Evolutionary conservation across 2,797 vertebrate genomes (phyloP).

Genomic region (Oreonectes daqikongensis): DNA sequence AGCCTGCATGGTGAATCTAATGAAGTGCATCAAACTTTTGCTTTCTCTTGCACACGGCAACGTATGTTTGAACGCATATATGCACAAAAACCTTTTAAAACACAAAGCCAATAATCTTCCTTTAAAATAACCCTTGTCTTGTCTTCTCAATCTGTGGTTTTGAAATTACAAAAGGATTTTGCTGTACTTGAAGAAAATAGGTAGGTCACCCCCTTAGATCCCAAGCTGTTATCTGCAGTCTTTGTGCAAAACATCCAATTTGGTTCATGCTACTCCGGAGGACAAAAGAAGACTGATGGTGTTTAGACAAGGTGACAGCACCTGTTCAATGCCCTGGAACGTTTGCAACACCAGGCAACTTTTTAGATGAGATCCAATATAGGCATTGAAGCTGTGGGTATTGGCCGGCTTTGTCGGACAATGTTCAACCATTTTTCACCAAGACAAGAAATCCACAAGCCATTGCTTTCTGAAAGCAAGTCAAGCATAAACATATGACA

Average conservation of each 20-base stretch:
- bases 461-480: slow-evolving; percentile 45
- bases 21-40: slow-evolving; percentile 2
- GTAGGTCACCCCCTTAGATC: neutral
- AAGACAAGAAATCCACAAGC: slow-evolving; percentile 52
- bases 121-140: slow-evolving; percentile 16
- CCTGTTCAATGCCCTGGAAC: slow-evolving; percentile 22
- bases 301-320: slow-evolving; percentile 23
- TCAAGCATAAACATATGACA: slow-evolving; percentile 10
- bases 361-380: slow-evolving; percentile 29
- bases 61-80: neutral
- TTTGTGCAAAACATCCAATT: slow-evolving; percentile 29
- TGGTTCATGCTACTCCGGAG: slow-evolving; percentile 25
- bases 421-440: slow-evolving; percentile 36
- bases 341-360: slow-evolving; percentile 38
- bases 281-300: slow-evolving; percentile 26
- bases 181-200: slow-evolving; percentile 13
- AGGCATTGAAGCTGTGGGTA: slow-evolving; percentile 32
- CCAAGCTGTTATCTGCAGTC: slow-evolving; percentile 10
- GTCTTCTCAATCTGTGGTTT: slow-evolving; percentile 11
- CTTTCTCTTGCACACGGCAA: neutral
- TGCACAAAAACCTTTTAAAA: neutral
- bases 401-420: slow-evolving; percentile 43
- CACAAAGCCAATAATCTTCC: slow-evolving; percentile 6
- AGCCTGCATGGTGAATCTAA: slow-evolving; percentile 15
- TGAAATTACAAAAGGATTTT: slow-evolving; percentile 4